Conservation (phyloP, 2,888 invertebrate species). For the Heliconius hortense region DNA sequence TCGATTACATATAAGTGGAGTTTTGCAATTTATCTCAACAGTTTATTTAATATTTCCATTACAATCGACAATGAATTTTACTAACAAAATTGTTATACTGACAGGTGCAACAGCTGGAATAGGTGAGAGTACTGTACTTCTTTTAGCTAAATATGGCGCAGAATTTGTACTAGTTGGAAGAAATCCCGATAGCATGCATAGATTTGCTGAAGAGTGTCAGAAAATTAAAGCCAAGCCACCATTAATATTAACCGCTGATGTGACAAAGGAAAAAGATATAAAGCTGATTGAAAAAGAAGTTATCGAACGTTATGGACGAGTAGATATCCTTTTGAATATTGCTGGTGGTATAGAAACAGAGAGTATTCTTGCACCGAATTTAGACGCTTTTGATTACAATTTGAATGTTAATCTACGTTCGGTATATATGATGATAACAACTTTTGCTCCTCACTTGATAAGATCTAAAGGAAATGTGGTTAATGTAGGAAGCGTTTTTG, state of each 20-base stretch:
- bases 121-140: conserved; percentile 14
- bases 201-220: neutral
- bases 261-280: conserved; percentile 18
- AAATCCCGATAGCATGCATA: conserved; percentile 10
- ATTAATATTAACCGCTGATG: conserved; percentile 14
- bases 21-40: neutral
- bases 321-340: conserved; percentile 15
- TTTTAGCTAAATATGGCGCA: conserved; percentile 8
- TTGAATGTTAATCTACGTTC: conserved; percentile 22
- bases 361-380: conserved; percentile 20
- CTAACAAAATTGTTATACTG: conserved; percentile 21
- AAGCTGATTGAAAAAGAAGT: conserved; percentile 20
- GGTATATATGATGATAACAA: conserved; percentile 16
- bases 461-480: conserved; percentile 19
- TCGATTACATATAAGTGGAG: conserved; percentile 7
- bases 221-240: neutral
- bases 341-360: conserved; percentile 18
- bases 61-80: conserved; percentile 13
- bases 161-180: conserved; percentile 3
- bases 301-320: conserved; percentile 7
- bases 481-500: conserved; percentile 21
- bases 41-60: neutral
- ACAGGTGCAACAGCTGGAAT: conserved; percentile 19
- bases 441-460: conserved; percentile 16
- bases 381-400: conserved; percentile 21